Percentiles rank a stretch among this genome's conserved stretches.
Evolutionary conservation across 1,140 invertebrate species (phyloP).

Genomic region (Drosophila hydei): DNA sequence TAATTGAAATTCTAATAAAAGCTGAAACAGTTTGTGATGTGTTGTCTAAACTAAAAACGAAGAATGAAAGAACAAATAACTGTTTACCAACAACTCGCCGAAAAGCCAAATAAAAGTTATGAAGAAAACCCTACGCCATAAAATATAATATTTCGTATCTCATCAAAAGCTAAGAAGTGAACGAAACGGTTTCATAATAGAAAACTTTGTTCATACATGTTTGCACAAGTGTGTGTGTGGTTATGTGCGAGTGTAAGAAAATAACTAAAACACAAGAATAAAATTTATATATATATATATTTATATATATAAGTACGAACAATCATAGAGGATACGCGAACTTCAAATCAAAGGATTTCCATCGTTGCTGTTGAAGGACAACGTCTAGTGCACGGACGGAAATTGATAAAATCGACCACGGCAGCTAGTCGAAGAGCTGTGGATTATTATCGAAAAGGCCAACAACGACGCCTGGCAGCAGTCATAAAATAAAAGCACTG

Average conservation of each 20-base stretch:
- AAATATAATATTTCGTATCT: neutral
- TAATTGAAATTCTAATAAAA: too few species aligned
- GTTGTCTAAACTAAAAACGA: too few species aligned
- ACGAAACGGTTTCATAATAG: neutral
- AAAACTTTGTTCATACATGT: neutral
- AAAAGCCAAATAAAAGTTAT: neutral
- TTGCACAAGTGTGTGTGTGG: neutral
- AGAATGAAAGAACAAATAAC: too few species aligned
- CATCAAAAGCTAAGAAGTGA: neutral
- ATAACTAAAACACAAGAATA: neutral
- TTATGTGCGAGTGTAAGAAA: neutral
- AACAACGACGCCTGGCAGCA: constrained; percentile 25
- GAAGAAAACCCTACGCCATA: neutral
- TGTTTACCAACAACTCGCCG: too few species aligned
- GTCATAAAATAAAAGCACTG: constrained; percentile 39
- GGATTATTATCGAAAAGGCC: constrained; percentile 62
- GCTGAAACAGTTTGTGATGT: too few species aligned
- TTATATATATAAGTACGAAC: neutral
- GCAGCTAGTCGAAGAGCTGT: constrained; percentile 7
- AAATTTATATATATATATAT: constrained; percentile 1
- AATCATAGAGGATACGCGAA: neutral
- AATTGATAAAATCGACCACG: constrained; percentile 15
- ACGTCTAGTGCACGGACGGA: too few species aligned
- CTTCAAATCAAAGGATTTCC: neutral
- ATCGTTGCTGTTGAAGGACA: too few species aligned